A percentile compares a stretch with the other conserved stretches of the same genome.
These are phyloP conservation scores for Trisateles emortualis DNA, from an alignment of 2,888 invertebrate genomes.

Conservation along the genomic window DNA sequence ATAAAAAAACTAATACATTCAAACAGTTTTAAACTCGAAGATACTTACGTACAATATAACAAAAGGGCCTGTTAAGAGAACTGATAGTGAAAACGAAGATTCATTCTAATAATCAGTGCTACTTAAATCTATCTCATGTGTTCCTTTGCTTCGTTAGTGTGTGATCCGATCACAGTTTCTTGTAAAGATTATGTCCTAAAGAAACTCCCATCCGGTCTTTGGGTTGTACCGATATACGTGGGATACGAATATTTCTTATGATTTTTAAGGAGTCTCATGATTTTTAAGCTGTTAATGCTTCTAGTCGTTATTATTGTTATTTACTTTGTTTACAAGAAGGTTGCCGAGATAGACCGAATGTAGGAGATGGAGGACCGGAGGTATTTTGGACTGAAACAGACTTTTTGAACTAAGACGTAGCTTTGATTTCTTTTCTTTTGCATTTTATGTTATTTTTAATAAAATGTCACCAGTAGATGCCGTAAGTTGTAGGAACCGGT, in stretches of 20 bases:
- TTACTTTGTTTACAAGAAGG: no score
- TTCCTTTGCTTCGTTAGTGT: slow-evolving; percentile 79
- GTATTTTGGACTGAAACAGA: no score
- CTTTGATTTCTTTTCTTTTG: no score
- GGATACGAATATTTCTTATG: slow-evolving; percentile 35
- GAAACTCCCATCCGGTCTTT: slow-evolving; percentile 83
- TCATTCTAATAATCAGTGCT: slow-evolving; percentile 69
- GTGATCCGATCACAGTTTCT: slow-evolving; percentile 83
- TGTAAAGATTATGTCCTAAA: slow-evolving; percentile 85
- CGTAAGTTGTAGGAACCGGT: no score
- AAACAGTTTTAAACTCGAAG: slow-evolving; percentile 16
- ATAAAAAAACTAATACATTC: slow-evolving; percentile 8
- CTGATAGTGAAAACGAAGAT: slow-evolving; percentile 56
- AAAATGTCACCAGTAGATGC: no score
- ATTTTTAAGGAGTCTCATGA: neutral
- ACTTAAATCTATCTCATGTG: slow-evolving; percentile 76
- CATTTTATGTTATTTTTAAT: no score
- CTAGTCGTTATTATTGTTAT: no score
- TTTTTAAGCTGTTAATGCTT: no score
- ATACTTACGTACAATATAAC: slow-evolving; percentile 39
- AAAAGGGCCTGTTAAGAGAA: slow-evolving; percentile 53
- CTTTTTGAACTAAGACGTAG: no score
- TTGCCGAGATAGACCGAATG: no score
- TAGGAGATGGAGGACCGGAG: no score
- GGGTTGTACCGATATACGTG: slow-evolving; percentile 61